Evolutionary conservation across 2,113 vertebrate genomes (phyloP).

Genomic region (Erythrolamprus reginae): DNA sequence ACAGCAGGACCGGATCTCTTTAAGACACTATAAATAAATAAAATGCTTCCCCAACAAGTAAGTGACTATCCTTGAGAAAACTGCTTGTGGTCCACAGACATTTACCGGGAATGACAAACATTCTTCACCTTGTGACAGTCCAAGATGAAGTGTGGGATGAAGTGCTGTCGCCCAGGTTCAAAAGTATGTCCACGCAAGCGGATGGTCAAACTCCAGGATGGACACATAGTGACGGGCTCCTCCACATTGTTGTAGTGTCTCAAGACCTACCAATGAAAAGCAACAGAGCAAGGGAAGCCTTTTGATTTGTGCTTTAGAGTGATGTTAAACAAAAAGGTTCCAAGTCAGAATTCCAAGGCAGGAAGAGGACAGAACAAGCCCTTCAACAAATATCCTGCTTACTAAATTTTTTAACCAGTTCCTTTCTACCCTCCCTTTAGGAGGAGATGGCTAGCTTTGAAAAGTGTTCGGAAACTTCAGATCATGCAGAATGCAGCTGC

Average conservation of each 20-base stretch:
- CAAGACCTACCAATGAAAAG: conserved; percentile 60
- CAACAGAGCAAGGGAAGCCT: not conserved
- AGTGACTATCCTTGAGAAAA: not conserved
- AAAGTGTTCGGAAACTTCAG: too few species aligned
- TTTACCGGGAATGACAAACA: not conserved
- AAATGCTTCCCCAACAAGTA: not conserved
- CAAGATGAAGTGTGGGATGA: conserved; percentile 73
- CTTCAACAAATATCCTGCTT: not conserved
- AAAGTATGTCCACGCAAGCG: conserved; percentile 80
- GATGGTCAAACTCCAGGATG: conserved; percentile 82
- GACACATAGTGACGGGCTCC: conserved; percentile 72
- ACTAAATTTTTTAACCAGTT: not conserved
- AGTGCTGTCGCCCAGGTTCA: conserved; percentile 65
- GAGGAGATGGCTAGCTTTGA: too few species aligned
- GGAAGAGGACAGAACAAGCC: not conserved
- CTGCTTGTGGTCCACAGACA: not conserved
- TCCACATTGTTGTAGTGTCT: conserved; percentile 64
- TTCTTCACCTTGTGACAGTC: conserved; percentile 64
- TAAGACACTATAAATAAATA: not conserved
- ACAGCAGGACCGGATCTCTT: not conserved
- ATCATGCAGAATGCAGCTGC: too few species aligned
- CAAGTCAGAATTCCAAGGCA: not conserved
- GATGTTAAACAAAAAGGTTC: not conserved
- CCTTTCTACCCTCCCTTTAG: not conserved
- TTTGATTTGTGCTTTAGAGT: not conserved